Evolutionary conservation across 2,888 invertebrate genomes (phyloP).

Genomic region (Harpagoxenus sublaevis): DNA sequence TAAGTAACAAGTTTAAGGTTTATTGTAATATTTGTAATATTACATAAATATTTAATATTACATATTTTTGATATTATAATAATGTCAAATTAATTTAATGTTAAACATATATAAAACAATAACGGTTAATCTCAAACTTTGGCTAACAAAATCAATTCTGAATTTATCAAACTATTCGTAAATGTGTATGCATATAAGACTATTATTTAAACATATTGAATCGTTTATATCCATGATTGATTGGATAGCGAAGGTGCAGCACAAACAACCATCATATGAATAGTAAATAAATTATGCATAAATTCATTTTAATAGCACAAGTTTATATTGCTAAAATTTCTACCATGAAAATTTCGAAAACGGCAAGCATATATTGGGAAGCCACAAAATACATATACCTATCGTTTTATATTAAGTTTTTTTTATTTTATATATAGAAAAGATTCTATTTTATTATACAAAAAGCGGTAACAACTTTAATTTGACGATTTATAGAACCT

Average conservation of each 20-base stretch:
- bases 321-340: background rate
- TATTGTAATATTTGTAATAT: background rate
- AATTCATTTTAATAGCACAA: background rate
- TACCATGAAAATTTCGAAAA: background rate
- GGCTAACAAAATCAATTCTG: background rate
- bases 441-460: background rate
- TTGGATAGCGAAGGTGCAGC: background rate
- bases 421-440: background rate
- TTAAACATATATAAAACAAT: background rate
- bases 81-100: background rate
- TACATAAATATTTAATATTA: background rate
- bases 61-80: background rate
- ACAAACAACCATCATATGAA: background rate
- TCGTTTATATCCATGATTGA: background rate
- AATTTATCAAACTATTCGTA: background rate
- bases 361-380: background rate
- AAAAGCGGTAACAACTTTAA: background rate
- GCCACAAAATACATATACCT: background rate
- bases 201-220: constrained; percentile 8
- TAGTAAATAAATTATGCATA: constrained; percentile 12
- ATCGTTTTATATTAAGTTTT: background rate
- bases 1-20: background rate
- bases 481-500: background rate
- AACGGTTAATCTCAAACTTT: background rate
- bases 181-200: background rate